phyloP scores from a whole-genome alignment of 2,888 invertebrate genomes.

The Cryptocheilus praepositus region DNA sequence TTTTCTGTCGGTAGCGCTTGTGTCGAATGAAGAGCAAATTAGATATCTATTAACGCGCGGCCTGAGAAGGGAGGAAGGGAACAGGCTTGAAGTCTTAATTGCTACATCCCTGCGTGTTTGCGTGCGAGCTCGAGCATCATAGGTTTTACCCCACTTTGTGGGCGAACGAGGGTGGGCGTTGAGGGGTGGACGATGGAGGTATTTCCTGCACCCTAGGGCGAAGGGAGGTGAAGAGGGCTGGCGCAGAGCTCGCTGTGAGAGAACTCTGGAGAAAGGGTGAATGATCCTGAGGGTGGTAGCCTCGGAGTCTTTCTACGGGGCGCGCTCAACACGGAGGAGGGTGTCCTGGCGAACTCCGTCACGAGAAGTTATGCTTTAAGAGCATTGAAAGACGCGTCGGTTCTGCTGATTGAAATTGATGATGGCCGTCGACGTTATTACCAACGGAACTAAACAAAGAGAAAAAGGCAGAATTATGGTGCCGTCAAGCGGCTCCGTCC shows the following conservation, averaged over 20 bases:
- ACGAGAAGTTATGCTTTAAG: conserved; percentile 36
- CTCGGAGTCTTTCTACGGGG: not conserved
- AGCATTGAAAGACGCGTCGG: conserved; percentile 32
- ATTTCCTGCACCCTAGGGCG: conserved; percentile 4
- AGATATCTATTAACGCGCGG: conserved; percentile 50
- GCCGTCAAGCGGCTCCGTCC: not conserved
- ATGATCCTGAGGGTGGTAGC: conserved; percentile 8
- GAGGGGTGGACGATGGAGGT: not conserved
- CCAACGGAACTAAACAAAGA: not conserved
- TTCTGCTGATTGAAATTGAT: conserved; percentile 48
- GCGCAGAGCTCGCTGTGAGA: not conserved
- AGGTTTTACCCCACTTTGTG: not conserved
- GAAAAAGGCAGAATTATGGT: not conserved
- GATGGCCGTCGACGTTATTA: conserved; percentile 21
- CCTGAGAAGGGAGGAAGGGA: conserved; percentile 21
- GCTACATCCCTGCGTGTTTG: conserved; percentile 26
- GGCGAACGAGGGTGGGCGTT: conserved; percentile 1
- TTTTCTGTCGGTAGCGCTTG: conserved; percentile 14
- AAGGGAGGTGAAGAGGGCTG: conserved; percentile 8
- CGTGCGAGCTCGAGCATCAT: conserved; percentile 14
- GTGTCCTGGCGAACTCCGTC: conserved; percentile 22
- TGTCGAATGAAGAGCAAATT: conserved; percentile 49
- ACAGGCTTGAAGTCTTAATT: conserved; percentile 42
- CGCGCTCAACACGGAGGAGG: not conserved
- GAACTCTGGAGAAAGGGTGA: conserved; percentile 12